A percentile compares a stretch with the other conserved stretches of the same genome.
Evolutionary conservation across 2,888 invertebrate species (phyloP).

Genomic region (Theodoxus fluviatilis): DNA sequence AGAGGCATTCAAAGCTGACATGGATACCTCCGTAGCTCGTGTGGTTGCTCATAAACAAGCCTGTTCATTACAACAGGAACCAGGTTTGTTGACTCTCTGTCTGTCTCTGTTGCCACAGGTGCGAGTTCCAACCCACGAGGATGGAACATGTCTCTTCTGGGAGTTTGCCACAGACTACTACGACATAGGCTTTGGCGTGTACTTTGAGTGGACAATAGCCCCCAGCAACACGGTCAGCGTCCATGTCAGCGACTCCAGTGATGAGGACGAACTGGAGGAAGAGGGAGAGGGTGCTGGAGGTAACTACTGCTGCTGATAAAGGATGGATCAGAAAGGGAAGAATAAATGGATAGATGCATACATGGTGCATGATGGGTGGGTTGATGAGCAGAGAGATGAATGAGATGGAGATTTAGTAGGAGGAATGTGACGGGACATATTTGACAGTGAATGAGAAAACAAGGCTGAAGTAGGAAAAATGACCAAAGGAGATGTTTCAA

Average conservation of each 20-base stretch:
- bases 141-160: constrained; percentile 94
- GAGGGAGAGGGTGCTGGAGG: constrained; percentile 69
- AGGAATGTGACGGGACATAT: too few species aligned
- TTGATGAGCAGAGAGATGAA: too few species aligned
- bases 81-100: too few species aligned
- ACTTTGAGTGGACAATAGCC: constrained; percentile 89
- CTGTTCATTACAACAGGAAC: too few species aligned
- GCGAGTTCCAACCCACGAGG: constrained; percentile 93
- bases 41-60: too few species aligned
- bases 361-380: too few species aligned
- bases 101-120: constrained; percentile 67
- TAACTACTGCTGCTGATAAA: constrained; percentile 9
- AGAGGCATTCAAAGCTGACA: too few species aligned
- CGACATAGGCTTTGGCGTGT: constrained; percentile 94
- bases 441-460: background rate
- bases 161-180: constrained; percentile 99
- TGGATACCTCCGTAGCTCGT: too few species aligned
- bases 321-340: too few species aligned
- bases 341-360: too few species aligned
- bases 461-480: background rate
- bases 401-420: too few species aligned
- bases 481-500: background rate
- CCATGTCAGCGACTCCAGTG: constrained; percentile 94
- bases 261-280: constrained; percentile 77
- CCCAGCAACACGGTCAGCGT: constrained; percentile 89